Percentiles rank a stretch among this genome's conserved stretches.
Conservation (phyloP, 2,797 vertebrate genomes). For the Rhynchonycteris naso region DNA sequence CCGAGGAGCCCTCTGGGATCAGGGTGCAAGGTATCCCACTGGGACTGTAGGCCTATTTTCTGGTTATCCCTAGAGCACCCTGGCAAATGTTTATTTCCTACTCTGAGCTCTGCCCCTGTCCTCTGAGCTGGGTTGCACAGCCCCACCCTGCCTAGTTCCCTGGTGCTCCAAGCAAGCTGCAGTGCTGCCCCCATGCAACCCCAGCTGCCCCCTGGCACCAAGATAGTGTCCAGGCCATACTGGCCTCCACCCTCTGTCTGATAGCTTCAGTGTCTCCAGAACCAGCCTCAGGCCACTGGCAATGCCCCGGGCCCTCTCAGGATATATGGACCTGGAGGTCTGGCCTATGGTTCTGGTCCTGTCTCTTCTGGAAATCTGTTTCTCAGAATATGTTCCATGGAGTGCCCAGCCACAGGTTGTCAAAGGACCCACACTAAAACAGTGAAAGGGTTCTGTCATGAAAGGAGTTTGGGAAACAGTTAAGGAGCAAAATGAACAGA, state of each 20-base stretch:
- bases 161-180: background rate
- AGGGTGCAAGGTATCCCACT: accelerated
- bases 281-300: background rate
- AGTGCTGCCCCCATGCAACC: background rate
- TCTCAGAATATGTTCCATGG: background rate
- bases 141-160: background rate
- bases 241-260: background rate
- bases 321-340: accelerated
- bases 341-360: background rate
- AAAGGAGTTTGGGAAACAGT: background rate
- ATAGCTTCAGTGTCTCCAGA: background rate
- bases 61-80: background rate
- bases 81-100: accelerated
- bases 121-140: background rate
- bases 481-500: accelerated
- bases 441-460: background rate
- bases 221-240: background rate
- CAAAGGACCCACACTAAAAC: too few species aligned
- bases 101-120: background rate
- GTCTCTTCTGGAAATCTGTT: background rate
- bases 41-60: background rate
- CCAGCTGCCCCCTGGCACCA: background rate
- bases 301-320: background rate
- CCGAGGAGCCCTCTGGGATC: accelerated
- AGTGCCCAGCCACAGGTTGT: accelerated